Percentiles rank a stretch among this genome's conserved stretches.
Conservation (phyloP, 1,140 invertebrate genomes). For the Reticulitermes speratus region DNA sequence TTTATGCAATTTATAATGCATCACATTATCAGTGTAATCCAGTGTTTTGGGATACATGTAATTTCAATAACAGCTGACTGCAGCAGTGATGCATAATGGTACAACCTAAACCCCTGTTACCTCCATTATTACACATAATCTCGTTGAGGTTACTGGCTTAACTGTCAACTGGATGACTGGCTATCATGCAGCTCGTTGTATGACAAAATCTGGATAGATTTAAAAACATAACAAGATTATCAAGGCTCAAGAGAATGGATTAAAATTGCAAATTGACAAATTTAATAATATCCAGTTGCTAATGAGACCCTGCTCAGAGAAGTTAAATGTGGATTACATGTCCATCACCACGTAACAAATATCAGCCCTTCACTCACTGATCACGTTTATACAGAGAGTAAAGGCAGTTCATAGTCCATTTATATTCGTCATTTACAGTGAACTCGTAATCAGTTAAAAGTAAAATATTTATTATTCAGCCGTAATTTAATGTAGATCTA, state of each 20-base stretch:
- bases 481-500: no score
- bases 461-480: no score
- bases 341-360: not conserved
- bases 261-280: slow-evolving; percentile 15
- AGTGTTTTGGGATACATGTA: not conserved
- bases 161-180: not conserved
- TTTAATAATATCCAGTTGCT: slow-evolving; percentile 1
- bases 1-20: not conserved
- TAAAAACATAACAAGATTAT: not conserved
- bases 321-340: not conserved
- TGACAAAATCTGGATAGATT: not conserved
- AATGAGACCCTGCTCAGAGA: not conserved
- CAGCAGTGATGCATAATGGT: not conserved
- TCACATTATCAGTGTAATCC: not conserved
- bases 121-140: not conserved
- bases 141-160: not conserved
- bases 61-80: not conserved
- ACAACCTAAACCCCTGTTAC: not conserved
- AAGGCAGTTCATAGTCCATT: no score
- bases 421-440: no score
- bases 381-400: not conserved
- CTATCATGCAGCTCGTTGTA: not conserved
- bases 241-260: not conserved
- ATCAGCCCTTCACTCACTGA: not conserved
- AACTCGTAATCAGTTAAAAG: no score